These are phyloP conservation scores for Leptobrachium leishanense DNA, from an alignment of 2,113 vertebrate genomes.

Conservation along the genomic window DNA sequence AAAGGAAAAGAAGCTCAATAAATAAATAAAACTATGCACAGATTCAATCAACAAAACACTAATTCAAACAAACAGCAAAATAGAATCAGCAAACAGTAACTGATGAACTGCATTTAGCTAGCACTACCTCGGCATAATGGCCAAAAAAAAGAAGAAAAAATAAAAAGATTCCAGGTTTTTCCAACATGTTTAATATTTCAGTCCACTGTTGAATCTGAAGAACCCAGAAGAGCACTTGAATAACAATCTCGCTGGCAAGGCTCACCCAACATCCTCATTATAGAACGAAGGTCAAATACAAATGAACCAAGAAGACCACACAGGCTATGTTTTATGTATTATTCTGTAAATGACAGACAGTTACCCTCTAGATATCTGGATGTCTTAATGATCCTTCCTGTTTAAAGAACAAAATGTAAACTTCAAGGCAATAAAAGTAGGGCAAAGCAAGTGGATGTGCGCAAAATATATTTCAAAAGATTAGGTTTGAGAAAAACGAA, in stretches of 20 bases:
- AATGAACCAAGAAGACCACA: constrained; percentile 38
- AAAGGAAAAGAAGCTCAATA: no score
- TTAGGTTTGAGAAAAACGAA: not conserved
- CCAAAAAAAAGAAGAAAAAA: constrained; percentile 3
- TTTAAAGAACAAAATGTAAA: constrained; percentile 39
- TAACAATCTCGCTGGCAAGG: constrained; percentile 35
- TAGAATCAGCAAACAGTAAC: not conserved
- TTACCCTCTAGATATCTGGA: constrained; percentile 22
- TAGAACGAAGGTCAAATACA: constrained; percentile 41
- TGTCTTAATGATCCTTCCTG: constrained; percentile 26
- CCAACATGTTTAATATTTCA: constrained; percentile 37
- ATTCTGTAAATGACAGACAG: constrained; percentile 22
- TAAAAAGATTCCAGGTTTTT: constrained; percentile 5
- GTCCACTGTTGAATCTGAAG: constrained; percentile 1
- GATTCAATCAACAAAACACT: constrained; percentile 15
- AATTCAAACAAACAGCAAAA: constrained; percentile 11
- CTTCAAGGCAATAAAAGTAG: constrained; percentile 42
- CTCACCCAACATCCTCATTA: constrained; percentile 37
- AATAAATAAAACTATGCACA: not conserved
- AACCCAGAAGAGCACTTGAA: constrained; percentile 40
- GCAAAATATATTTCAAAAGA: not conserved
- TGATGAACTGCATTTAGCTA: not conserved
- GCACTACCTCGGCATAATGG: not conserved
- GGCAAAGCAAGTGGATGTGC: constrained; percentile 1
- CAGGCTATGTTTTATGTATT: constrained; percentile 44